These are phyloP conservation scores for Passerina amoena DNA, from an alignment of 2,113 vertebrate genomes.

Conservation along the genomic window DNA sequence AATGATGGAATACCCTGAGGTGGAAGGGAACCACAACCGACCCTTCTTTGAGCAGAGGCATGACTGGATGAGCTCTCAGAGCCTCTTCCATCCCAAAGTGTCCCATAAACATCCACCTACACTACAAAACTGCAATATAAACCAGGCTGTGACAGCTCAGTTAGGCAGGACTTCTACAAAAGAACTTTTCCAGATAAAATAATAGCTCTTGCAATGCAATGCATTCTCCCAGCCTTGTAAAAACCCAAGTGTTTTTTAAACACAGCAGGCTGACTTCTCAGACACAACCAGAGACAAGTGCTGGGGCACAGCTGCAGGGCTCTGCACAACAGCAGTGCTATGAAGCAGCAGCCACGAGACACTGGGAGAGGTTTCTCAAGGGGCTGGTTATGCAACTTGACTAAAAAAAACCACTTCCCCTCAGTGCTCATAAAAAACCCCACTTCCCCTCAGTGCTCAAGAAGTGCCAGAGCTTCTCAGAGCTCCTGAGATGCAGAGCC, in stretches of 20 bases:
- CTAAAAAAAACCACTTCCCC: neutral
- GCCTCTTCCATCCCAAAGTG: neutral
- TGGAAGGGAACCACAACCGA: neutral
- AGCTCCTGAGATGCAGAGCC: neutral
- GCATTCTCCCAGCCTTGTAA: neutral
- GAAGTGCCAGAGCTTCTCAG: neutral
- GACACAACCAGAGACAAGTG: neutral
- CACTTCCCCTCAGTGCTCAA: neutral
- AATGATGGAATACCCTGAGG: neutral
- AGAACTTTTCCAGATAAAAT: neutral
- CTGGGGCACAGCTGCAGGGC: neutral
- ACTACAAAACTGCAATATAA: neutral
- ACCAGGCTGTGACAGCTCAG: neutral
- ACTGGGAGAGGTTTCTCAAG: neutral
- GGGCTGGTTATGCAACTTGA: neutral
- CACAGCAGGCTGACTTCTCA: neutral
- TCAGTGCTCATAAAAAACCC: neutral
- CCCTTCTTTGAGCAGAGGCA: neutral
- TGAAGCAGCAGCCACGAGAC: neutral
- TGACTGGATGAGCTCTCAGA: neutral
- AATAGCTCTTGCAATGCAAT: neutral
- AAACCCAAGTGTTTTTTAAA: neutral
- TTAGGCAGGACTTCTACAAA: neutral
- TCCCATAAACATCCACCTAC: neutral
- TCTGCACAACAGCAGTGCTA: neutral